Conservation (phyloP, 1,140 invertebrate species). For the Ephestia elutella region DNA sequence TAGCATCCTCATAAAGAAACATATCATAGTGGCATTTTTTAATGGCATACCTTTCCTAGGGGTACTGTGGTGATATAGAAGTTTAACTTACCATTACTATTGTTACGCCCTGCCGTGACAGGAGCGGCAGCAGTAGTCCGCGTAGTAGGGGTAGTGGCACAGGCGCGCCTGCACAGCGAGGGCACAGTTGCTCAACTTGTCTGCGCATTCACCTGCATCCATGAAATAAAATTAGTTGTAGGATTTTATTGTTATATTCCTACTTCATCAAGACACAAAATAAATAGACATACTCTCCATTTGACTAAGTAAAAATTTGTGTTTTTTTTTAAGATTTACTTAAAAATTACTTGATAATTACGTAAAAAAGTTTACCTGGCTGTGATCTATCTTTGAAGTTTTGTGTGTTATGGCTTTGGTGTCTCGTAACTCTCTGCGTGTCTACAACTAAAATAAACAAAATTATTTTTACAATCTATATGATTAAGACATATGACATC, state of each 20-base stretch:
- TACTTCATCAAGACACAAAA: no score
- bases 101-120: slow-evolving; percentile 64
- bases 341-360: no score
- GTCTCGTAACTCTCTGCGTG: slow-evolving; percentile 56
- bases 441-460: slow-evolving; percentile 38
- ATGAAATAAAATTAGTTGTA: no score
- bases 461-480: neutral
- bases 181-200: slow-evolving; percentile 82
- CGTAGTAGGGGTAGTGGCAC: slow-evolving; percentile 87
- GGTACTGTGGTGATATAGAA: no score
- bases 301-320: neutral
- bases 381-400: slow-evolving; percentile 38
- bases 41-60: no score
- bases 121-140: slow-evolving; percentile 83
- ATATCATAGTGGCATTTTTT: no score
- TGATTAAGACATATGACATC: no score
- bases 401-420: slow-evolving; percentile 50
- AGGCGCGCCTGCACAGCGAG: slow-evolving; percentile 84
- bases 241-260: no score
- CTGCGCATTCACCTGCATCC: slow-evolving; percentile 75
- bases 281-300: no score
- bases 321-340: no score
- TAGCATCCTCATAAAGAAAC: no score
- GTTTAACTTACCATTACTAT: slow-evolving; percentile 7
- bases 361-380: slow-evolving; percentile 24